Percentiles rank a stretch among this genome's conserved stretches.
Conservation (phyloP, 2,888 invertebrate species). For the Trichopoda pennipes region DNA sequence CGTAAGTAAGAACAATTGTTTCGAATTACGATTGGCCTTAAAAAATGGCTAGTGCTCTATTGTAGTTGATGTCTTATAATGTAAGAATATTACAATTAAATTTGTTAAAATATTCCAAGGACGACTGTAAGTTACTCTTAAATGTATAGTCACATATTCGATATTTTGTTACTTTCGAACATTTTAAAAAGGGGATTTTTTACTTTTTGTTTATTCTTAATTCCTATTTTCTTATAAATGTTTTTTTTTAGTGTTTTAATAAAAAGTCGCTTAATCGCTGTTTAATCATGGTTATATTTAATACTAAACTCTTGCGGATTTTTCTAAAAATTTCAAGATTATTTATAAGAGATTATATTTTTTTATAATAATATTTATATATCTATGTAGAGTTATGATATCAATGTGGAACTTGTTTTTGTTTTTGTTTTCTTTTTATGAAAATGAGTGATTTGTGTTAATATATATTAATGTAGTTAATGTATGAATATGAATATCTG, state of each 20-base stretch:
- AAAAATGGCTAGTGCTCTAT: too few species aligned
- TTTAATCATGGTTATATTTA: conserved; percentile 40
- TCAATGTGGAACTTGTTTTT: conserved; percentile 47
- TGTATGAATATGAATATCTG: conserved; percentile 38
- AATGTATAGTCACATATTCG: conserved; percentile 54
- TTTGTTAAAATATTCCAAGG: conserved; percentile 31
- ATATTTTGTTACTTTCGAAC: conserved; percentile 23
- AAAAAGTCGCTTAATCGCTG: conserved; percentile 50
- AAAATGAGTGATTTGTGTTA: conserved; percentile 21
- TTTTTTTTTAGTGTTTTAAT: conserved; percentile 8
- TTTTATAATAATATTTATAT: conserved; percentile 63
- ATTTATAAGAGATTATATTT: conserved; percentile 65
- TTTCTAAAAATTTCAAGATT: conserved; percentile 57
- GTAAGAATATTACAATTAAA: background rate
- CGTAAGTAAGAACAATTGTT: too few species aligned
- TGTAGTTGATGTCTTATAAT: background rate
- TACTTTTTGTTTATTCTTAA: conserved; percentile 16
- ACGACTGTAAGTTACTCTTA: conserved; percentile 6
- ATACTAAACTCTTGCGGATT: conserved; percentile 49
- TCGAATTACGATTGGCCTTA: too few species aligned
- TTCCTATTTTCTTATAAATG: conserved; percentile 3
- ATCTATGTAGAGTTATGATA: conserved; percentile 62
- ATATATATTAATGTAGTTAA: background rate
- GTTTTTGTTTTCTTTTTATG: background rate
- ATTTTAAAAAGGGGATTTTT: conserved; percentile 24